Conservation (phyloP, 2,888 invertebrate species). For the Aethes cnicana region DNA sequence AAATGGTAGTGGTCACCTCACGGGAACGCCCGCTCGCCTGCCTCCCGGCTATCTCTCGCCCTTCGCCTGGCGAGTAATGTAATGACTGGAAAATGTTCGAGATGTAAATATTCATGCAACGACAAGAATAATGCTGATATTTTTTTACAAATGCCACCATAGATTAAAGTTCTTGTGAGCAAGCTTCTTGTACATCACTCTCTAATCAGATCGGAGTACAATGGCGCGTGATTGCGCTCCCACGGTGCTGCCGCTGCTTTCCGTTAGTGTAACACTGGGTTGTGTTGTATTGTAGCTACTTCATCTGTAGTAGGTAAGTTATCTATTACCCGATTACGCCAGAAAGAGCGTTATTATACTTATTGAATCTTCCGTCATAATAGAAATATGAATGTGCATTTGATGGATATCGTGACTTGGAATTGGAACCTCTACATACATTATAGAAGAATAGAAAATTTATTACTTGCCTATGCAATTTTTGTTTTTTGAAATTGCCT, state of each 20-base stretch:
- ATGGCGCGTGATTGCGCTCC: conserved; percentile 23
- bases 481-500: no score
- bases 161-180: conserved; percentile 17
- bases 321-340: no score
- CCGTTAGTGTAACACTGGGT: conserved; percentile 29
- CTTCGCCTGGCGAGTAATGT: conserved; percentile 50
- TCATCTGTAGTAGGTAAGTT: conserved; percentile 9
- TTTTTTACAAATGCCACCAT: conserved; percentile 24
- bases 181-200: conserved; percentile 18
- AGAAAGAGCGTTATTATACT: conserved; percentile 1
- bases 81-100: conserved; percentile 59
- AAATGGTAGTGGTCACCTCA: conserved; percentile 47
- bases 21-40: conserved; percentile 57
- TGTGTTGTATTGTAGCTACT: conserved; percentile 24
- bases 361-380: background rate
- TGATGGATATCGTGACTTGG: no score
- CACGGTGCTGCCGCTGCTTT: conserved; percentile 32
- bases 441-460: no score
- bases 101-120: conserved; percentile 36
- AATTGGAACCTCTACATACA: no score
- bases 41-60: conserved; percentile 67
- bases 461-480: no score
- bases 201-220: conserved; percentile 26
- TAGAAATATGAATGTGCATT: no score
- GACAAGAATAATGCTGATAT: conserved; percentile 7